Evolutionary conservation across 1,140 invertebrate genomes (phyloP), one percentile per base, ranked within the genome.

Genomic region (Spodoptera litura): DNA sequence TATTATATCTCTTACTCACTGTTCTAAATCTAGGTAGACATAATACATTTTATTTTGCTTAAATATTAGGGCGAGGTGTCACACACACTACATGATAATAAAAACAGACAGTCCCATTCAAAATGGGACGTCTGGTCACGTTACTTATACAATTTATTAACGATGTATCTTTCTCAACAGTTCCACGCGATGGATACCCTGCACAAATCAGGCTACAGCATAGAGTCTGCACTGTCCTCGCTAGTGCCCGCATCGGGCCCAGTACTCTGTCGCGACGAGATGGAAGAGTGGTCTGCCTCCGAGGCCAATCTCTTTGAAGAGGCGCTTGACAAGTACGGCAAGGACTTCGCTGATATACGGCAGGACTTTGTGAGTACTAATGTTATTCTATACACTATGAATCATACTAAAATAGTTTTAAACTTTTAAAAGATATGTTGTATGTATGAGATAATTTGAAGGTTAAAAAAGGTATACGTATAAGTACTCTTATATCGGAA

Each of bases 251-350:
- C 97, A 70, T 98, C 98, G 82, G 99, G 99, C 10, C 99, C 99
- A 1, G 98, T 99, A 83, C 96, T 99, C 51, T 99, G 99, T 95
- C 96, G 99, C 81, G 99, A 99, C 95, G 99, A 99, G 95, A 99
- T 99, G 98, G 99, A 99, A 95, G 99, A 99, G 95, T 99, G 99
- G 99, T 99, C 99, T 81, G 98, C 99, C 10, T 98, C 98, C 13
- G 99, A 99, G 94, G 99, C 99, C 20, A 99, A 99, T 95, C 96
- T 99, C 44, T 99, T 99, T 95, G 99, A 99, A 95, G 99, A 99
- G 94, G 99, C 99, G 58, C 96, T 98, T 81, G 99, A 99, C 93
- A 99, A 99, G 95, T 99, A 99, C 95, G 99, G 99, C 80, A 99
- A 99, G 96, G 99, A 99, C 95, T 99, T 99, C 93, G 97, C 98